phyloP scores from a whole-genome alignment of 2,113 vertebrate species.

The Ochotona princeps region DNA sequence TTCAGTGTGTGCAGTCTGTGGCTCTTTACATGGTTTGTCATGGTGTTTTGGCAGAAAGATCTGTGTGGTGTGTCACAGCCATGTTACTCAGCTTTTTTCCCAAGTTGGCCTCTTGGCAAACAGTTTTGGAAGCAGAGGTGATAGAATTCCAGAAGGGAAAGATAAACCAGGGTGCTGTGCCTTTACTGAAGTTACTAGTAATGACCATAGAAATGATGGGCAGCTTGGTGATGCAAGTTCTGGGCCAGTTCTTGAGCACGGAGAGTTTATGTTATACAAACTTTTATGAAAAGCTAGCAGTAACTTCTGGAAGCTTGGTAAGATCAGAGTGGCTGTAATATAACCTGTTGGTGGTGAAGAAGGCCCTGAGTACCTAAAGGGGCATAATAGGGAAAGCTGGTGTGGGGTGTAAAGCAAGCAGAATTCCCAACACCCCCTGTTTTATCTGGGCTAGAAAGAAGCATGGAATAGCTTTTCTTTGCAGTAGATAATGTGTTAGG shows the following conservation, averaged over 20 bases:
- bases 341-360: not conserved
- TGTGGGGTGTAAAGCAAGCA: not conserved
- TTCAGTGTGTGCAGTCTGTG: not conserved
- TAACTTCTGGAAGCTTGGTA: not conserved
- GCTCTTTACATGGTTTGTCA: not conserved
- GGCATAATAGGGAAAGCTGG: not conserved
- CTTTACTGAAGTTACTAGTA: not conserved
- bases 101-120: not conserved
- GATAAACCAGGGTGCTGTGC: not conserved
- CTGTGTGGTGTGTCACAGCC: too few relatives aligned
- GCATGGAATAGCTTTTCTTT: not conserved
- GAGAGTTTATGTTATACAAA: not conserved
- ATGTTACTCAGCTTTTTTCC: conserved; percentile 8
- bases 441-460: not conserved
- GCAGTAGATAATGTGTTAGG: not conserved
- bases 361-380: not conserved
- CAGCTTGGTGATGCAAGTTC: not conserved
- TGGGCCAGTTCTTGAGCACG: not conserved
- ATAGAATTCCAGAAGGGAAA: not conserved
- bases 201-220: not conserved
- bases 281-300: not conserved
- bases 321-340: not conserved
- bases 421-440: not conserved
- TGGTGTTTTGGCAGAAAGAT: not conserved
- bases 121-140: not conserved